Percentiles rank a stretch among this genome's conserved stretches.
These are phyloP conservation scores for Daubentonia madagascariensis DNA, from an alignment of 2,113 vertebrate genomes.

Conservation along the genomic window DNA sequence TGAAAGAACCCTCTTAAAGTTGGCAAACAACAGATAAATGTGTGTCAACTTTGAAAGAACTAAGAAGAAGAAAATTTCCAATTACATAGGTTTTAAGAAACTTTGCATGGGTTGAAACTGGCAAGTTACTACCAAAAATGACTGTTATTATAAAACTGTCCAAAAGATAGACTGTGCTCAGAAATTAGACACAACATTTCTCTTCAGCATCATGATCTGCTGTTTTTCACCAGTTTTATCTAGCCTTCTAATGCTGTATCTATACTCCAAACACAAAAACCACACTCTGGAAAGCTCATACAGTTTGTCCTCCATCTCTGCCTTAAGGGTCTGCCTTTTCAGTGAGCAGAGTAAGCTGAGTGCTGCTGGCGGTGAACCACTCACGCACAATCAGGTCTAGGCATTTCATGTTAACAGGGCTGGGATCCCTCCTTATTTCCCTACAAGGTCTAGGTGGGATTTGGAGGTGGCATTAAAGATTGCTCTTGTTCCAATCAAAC, in stretches of 20 bases:
- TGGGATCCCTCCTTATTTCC: neutral
- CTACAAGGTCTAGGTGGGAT: neutral
- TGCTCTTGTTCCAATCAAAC: neutral
- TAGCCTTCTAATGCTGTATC: neutral
- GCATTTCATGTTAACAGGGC: neutral
- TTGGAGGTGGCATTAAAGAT: neutral
- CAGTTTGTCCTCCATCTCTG: neutral
- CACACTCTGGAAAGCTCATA: neutral
- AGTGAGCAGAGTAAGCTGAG: accelerated
- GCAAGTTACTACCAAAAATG: neutral
- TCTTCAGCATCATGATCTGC: neutral
- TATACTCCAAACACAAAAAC: neutral
- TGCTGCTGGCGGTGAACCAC: accelerated
- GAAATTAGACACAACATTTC: conserved; percentile 23
- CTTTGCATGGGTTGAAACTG: neutral
- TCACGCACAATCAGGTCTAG: too few relatives aligned
- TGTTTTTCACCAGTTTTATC: neutral
- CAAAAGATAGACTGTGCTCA: neutral
- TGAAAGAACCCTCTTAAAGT: neutral
- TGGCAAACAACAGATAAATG: neutral
- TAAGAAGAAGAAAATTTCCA: neutral
- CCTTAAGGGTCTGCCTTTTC: neutral
- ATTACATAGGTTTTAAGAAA: neutral
- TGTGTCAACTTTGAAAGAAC: neutral
- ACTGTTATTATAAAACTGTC: neutral